phyloP scores from a whole-genome alignment of 2,888 invertebrate species.

The Acleris emargana region DNA sequence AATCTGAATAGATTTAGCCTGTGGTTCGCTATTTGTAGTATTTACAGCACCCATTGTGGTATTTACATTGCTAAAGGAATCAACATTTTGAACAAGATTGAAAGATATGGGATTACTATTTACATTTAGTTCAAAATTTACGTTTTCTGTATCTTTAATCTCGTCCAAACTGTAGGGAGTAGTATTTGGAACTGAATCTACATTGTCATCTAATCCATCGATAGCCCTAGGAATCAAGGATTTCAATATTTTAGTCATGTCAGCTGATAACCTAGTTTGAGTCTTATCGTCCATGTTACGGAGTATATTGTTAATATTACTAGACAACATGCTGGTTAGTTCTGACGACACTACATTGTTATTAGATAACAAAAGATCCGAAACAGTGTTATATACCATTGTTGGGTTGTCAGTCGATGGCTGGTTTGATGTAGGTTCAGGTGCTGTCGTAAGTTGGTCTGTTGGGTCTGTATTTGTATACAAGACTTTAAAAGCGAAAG shows the following conservation, averaged over 20 bases:
- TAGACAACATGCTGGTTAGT: slow-evolving; percentile 82
- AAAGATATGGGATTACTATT: slow-evolving; percentile 44
- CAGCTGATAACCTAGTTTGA: slow-evolving; percentile 77
- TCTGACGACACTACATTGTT: slow-evolving; percentile 77
- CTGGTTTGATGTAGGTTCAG: slow-evolving; percentile 64
- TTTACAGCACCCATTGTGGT: slow-evolving; percentile 54
- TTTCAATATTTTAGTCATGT: slow-evolving; percentile 79
- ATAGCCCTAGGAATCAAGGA: slow-evolving; percentile 78
- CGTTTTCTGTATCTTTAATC: slow-evolving; percentile 74
- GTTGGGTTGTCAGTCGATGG: slow-evolving; percentile 72
- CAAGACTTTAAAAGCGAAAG: slow-evolving; percentile 78
- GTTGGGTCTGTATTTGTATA: slow-evolving; percentile 73
- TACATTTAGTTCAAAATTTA: slow-evolving; percentile 52
- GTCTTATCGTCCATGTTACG: slow-evolving; percentile 74
- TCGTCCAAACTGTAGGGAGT: slow-evolving; percentile 80
- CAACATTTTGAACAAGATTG: slow-evolving; percentile 68
- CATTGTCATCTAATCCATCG: slow-evolving; percentile 64
- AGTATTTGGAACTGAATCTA: slow-evolving; percentile 66
- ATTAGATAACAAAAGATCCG: slow-evolving; percentile 77
- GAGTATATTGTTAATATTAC: slow-evolving; percentile 75
- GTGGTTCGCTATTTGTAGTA: slow-evolving; percentile 47
- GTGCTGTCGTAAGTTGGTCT: slow-evolving; percentile 71
- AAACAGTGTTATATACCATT: slow-evolving; percentile 80
- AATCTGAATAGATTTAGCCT: slow-evolving; percentile 46
- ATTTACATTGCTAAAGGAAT: slow-evolving; percentile 63